Base-by-base conservation (phyloP, 92 coral and sea anemone species). In the Epizoanthus illoricatus region DNA sequence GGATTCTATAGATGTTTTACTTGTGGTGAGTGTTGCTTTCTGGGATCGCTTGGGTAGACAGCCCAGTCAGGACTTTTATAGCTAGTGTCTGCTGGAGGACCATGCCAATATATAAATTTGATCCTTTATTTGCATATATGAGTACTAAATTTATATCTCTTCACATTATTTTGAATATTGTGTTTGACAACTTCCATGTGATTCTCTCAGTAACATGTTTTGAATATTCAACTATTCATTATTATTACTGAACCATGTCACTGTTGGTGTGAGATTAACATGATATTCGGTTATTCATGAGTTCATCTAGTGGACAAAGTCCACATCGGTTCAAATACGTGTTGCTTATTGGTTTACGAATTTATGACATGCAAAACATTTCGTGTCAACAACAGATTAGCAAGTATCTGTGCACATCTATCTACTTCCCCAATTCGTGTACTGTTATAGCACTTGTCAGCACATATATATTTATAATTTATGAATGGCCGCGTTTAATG, bases 281-380 rank as follows among this genome's bases (percentile, higher is more conserved):
- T 78, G 11, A 19, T 63, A 55, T 39, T 63, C 61, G 23, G 9
- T 62, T 78, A 78, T 64, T 78, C 40, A 78, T 64, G 71, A 63
- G 71, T 43, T 33, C 24, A 8, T 45, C 59, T 47, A 42, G 12
- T 13, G 82, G 71, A 40, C 24, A 78, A 78, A 78, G 82, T 78
- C 82, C 82, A 78, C 58, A 61, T 78, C 47, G 15, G 2, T 52
- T 10, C 56, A 52, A 52, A 52, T 11, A 52, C 56, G 11, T 13
- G 56, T 52, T 52, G 56, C 41, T 20, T 9, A 78, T 45, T 61
- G 20, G 72, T 42, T 41, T 20, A 78, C 7, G 21, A 71, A 42
- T 71, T 42, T 45, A 23, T 71, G 33, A 71, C 76, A 41, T 21
- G 12, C 56, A 43, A 71, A 45, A 21, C 56, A 43, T 19, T 41